These are phyloP conservation scores for Oophaga pumilio DNA, from an alignment of 2,113 vertebrate species.

Conservation along the genomic window DNA sequence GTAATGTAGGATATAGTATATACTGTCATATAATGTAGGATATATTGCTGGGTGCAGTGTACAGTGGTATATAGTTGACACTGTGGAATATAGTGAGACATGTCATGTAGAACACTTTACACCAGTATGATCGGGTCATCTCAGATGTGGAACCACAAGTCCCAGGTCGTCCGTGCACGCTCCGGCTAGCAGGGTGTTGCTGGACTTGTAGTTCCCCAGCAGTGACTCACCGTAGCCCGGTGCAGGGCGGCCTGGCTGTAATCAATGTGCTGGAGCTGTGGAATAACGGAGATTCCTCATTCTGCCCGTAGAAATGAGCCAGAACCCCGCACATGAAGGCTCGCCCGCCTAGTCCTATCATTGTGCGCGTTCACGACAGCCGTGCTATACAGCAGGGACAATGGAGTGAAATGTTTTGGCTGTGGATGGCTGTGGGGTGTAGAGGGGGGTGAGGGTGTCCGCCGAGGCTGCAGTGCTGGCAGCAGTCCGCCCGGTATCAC, in stretches of 20 bases:
- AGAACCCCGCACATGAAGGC: background rate
- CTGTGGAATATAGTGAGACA: background rate
- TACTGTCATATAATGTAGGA: too few relatives aligned
- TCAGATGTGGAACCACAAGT: background rate
- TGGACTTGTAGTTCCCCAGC: slow-evolving; percentile 11
- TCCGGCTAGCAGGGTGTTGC: background rate
- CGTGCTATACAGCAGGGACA: background rate
- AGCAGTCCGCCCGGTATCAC: background rate
- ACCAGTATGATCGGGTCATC: background rate
- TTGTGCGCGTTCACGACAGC: slow-evolving; percentile 45
- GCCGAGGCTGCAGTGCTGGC: background rate
- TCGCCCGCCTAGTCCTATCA: background rate
- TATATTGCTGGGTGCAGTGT: too few relatives aligned
- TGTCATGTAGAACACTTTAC: background rate
- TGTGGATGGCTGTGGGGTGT: background rate
- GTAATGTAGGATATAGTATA: too few relatives aligned
- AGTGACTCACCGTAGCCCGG: too few relatives aligned
- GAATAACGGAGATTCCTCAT: accelerated
- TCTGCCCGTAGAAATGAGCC: too few relatives aligned
- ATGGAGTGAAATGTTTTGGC: background rate
- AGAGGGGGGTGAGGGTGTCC: slow-evolving; percentile 7
- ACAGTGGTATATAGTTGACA: background rate
- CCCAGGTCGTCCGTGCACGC: background rate
- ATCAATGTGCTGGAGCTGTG: too few relatives aligned
- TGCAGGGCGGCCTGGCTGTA: background rate